These are phyloP conservation scores for Cochlearius cochlearius DNA, from an alignment of 2,113 vertebrate species.

Conservation along the genomic window DNA sequence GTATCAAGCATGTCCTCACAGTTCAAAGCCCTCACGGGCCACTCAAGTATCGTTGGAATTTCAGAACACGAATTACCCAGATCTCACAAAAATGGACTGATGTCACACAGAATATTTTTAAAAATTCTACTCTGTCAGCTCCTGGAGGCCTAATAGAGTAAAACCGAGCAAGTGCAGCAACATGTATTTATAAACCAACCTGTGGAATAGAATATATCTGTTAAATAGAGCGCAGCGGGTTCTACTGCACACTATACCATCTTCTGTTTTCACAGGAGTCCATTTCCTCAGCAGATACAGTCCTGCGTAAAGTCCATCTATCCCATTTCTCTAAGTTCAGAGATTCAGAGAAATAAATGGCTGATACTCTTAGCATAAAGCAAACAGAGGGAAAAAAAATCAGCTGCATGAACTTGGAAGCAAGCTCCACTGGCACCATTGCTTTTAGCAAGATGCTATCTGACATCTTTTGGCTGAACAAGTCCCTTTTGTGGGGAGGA, in stretches of 20 bases:
- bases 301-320: background rate
- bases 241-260: background rate
- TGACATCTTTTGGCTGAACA: slow-evolving; percentile 82
- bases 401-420: slow-evolving; percentile 71
- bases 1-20: background rate
- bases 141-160: background rate
- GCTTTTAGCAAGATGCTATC: slow-evolving; percentile 81
- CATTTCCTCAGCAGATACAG: background rate
- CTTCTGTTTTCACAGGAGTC: background rate
- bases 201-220: background rate
- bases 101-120: background rate
- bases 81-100: background rate
- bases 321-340: background rate
- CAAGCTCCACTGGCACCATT: slow-evolving; percentile 70
- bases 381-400: slow-evolving; percentile 25
- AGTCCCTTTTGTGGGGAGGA: slow-evolving; percentile 77
- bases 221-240: background rate
- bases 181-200: background rate
- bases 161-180: background rate
- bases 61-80: background rate
- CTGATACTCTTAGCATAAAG: slow-evolving; percentile 10
- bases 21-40: background rate
- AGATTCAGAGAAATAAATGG: background rate
- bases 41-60: background rate
- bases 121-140: background rate